Evolutionary conservation across 2,113 vertebrate species (phyloP), one percentile per base, ranked within the genome.

Genomic region (Epinephelus lanceolatus): DNA sequence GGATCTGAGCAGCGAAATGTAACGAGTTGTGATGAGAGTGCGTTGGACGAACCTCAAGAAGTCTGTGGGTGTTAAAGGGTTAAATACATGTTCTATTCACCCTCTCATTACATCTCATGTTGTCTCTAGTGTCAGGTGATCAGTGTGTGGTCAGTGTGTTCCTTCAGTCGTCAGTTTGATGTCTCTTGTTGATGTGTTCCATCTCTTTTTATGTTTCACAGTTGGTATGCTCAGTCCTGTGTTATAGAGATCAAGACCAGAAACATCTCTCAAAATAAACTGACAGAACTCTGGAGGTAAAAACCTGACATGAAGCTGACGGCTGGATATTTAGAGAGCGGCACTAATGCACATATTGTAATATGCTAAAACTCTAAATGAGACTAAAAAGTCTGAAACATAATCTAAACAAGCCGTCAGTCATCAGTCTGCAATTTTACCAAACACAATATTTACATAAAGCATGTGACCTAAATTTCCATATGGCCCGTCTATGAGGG

Each of bases 381-480:
- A 3, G 13, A 40, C 21, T 62, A 18, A 47, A 70, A 59, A 42
- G 52, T 68, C 33, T 77, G 3, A 68, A 49, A 45, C 6, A 27
- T 7, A 67, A 80, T 69, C 71, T 23, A 66, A 78, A 78, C 25
- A 69, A 89, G 71, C 23, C 51, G 33, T 80, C 57, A 63, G 56
- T 45, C n/a, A 49, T 51, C 74, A 81, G 3, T 42, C 60, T 76
- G 57, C 53, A 81, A 11, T 88, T 92, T 80, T 72, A 19, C 56
- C 60, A 83, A 84, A 67, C 80, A 87, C 80, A 84, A 93, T 93
- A 92, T 93, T 94, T 93, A 91, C 85, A 91, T 91, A 84, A 81
- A 78, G 80, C 52, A 78, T 86, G 78, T 93, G 94, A 93, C 94
- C 94, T 91, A 80, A 79, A 94, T 94, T 91, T 93, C 92, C 91